A percentile compares a stretch with the other conserved stretches of the same genome.
These are phyloP conservation scores for Conchocele bisecta DNA, from an alignment of 2,888 invertebrate species.

Conservation along the genomic window DNA sequence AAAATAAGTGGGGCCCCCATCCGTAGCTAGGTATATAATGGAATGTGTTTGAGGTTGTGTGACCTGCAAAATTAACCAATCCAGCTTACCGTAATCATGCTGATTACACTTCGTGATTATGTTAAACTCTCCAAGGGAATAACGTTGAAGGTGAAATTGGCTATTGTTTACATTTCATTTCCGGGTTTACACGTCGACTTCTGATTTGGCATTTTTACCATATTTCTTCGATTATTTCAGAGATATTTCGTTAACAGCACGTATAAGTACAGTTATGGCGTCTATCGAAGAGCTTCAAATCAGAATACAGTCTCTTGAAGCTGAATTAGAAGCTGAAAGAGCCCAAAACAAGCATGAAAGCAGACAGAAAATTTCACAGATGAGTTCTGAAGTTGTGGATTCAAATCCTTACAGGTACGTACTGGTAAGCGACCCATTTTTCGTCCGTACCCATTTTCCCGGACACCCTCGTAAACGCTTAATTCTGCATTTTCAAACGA, in stretches of 20 bases:
- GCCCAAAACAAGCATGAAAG: slow-evolving; percentile 62
- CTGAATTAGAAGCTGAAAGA: slow-evolving; percentile 76
- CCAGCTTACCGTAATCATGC: too few relatives aligned
- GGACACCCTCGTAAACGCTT: too few relatives aligned
- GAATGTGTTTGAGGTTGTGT: too few relatives aligned
- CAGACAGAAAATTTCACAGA: slow-evolving; percentile 91
- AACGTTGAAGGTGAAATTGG: too few relatives aligned
- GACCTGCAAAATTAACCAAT: too few relatives aligned
- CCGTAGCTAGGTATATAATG: too few relatives aligned
- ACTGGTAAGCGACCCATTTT: neutral
- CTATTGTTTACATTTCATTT: slow-evolving; percentile 27
- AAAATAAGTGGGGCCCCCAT: too few relatives aligned
- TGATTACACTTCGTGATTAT: too few relatives aligned
- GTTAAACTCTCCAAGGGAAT: too few relatives aligned
- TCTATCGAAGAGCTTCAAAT: slow-evolving; percentile 86
- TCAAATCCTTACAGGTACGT: slow-evolving; percentile 97
- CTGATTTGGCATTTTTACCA: neutral
- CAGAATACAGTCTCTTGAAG: slow-evolving; percentile 85
- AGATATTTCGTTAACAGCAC: neutral
- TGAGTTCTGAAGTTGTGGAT: slow-evolving; percentile 98
- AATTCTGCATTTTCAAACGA: too few relatives aligned
- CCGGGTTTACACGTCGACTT: slow-evolving; percentile 34
- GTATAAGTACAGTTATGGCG: slow-evolving; percentile 53
- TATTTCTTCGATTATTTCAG: neutral
- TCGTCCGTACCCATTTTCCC: too few relatives aligned